Percentiles rank a stretch among this genome's conserved stretches.
phyloP scores from a whole-genome alignment of 2,113 vertebrate genomes.

The Anser cygnoides region DNA sequence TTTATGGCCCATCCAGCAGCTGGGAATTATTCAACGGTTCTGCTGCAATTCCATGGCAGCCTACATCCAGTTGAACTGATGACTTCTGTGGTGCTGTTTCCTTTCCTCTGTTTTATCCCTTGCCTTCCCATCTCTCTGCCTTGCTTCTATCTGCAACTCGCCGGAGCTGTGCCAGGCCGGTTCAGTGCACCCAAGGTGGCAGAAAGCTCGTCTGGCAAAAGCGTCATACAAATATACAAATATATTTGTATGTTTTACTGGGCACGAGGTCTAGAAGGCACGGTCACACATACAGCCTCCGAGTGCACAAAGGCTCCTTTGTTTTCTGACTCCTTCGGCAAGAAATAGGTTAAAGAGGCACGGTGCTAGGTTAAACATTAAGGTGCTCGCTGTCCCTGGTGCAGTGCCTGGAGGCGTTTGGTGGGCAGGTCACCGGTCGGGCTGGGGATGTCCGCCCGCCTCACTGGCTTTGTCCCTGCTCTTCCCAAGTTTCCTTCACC shows the following conservation, averaged over 20 bases:
- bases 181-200: not conserved
- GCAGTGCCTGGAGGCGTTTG: not conserved
- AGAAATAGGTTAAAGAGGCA: not conserved
- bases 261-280: accelerated
- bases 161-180: not conserved
- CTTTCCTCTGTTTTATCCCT: not conserved
- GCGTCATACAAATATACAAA: too few species aligned
- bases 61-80: not conserved
- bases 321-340: not conserved
- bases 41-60: not conserved
- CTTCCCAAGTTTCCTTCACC: not conserved
- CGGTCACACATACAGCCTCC: not conserved
- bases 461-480: not conserved
- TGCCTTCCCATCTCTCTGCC: not conserved
- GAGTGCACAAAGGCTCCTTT: not conserved
- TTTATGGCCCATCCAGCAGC: not conserved
- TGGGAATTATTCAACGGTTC: not conserved
- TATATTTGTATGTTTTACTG: not conserved
- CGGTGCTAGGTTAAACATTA: not conserved
- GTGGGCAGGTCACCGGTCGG: not conserved
- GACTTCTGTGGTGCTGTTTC: not conserved
- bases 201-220: not conserved
- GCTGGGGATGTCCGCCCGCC: not conserved
- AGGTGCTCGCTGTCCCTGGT: not conserved
- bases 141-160: not conserved